Evolutionary conservation across 2,888 invertebrate genomes (phyloP).

Genomic region (Phragmatobia fuliginosa): DNA sequence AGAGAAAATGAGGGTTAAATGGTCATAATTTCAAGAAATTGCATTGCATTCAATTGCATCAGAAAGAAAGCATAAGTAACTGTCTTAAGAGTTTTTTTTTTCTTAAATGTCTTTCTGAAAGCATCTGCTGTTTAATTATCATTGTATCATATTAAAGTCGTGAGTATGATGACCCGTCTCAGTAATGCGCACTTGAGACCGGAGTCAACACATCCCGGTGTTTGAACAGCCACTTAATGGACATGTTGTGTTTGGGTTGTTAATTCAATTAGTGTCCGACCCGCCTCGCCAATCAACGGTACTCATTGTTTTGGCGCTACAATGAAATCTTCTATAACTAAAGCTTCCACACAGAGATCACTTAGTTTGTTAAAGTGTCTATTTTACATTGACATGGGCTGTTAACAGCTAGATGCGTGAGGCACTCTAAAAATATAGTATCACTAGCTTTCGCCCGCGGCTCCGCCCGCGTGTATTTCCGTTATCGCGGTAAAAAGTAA

Average conservation of each 20-base stretch:
- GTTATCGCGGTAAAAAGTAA: too few species aligned
- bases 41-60: not conserved
- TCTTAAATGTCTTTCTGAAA: constrained; percentile 11
- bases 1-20: not conserved
- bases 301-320: constrained; percentile 73
- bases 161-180: constrained; percentile 48
- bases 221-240: constrained; percentile 76
- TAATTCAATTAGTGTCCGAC: constrained; percentile 80
- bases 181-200: constrained; percentile 29
- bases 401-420: not conserved
- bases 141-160: constrained; percentile 50
- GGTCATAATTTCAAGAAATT: too few species aligned
- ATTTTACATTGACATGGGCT: constrained; percentile 1
- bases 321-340: constrained; percentile 60
- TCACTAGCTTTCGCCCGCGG: too few species aligned
- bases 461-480: too few species aligned
- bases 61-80: not conserved
- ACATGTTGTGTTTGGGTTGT: constrained; percentile 77
- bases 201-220: constrained; percentile 52
- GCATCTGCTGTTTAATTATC: constrained; percentile 46
- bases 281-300: constrained; percentile 68
- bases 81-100: not conserved
- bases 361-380: not conserved
- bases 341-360: not conserved
- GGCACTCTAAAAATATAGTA: not conserved